Base-by-base conservation (phyloP, 2,888 invertebrate species). In the Diabrotica balteata region DNA sequence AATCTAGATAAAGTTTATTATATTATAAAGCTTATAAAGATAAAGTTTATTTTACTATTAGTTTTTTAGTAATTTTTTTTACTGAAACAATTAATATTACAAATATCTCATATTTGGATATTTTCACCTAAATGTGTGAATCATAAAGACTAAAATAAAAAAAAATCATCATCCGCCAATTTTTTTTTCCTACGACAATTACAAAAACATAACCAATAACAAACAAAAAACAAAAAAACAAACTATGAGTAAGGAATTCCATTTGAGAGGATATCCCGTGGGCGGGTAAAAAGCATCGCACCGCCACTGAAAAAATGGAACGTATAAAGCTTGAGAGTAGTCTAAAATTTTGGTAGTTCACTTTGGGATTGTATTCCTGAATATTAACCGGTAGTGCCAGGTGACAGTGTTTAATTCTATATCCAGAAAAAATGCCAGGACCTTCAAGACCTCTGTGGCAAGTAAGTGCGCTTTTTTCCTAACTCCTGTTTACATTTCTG, bases 371-470 rank as follows among this genome's bases (percentile, higher is more conserved):
- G 70, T 74, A 77, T 75, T 73, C 72, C 75, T 70, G 73, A 75
- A 44, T 75, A 77, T 74, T 74, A 59, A 72, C 71, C 73, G 76
- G 78, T 78, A 76, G 75, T 76, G 73, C 71, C 67, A 76, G 72
- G 70, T 73, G 52, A 53, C 70, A 63, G 70, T 45, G 63, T 54
- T 55, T 50, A 65, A 66, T 64, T 53, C 63, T 46, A 45, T 57
- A 51, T 59, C 49, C 52, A 54, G 55, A 67, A 63, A 88, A 85
- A 85, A 91, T 91, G 91, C 91, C 91, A 85, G 91, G 91, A 87
- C 91, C 84, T 66, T 84, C 83, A 9, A 83, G 90, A 87, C 91
- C 91, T 73, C 86, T 91, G 84, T 91, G 91, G 91, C 91, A 91
- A 88, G 91, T 91, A 67, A 74, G 77, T 76, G 52, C 43, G 50